Percentiles rank a stretch among this genome's conserved stretches.
Evolutionary conservation across 2,113 vertebrate genomes (phyloP).

Genomic region (Perca fluviatilis): DNA sequence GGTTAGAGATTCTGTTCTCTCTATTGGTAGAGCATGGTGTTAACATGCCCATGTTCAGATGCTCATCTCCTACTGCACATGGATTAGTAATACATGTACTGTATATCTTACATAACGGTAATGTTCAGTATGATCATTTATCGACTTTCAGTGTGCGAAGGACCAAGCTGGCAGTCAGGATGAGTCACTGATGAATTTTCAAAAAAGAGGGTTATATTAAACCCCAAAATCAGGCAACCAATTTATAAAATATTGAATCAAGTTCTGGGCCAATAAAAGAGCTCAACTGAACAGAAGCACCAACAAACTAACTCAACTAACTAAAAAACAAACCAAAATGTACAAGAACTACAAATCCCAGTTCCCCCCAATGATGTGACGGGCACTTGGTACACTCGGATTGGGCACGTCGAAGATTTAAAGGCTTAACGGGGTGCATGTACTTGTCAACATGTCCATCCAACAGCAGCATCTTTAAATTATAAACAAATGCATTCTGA

Average conservation of each 20-base stretch:
- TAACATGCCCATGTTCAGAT: slow-evolving; percentile 8
- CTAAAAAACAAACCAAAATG: background rate
- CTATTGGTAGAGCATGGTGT: background rate
- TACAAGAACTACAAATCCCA: background rate
- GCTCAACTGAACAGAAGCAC: background rate
- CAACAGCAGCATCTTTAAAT: background rate
- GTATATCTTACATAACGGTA: background rate
- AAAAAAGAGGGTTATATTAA: background rate
- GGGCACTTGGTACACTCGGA: background rate
- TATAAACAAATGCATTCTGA: no score
- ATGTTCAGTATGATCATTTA: background rate
- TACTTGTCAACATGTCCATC: background rate
- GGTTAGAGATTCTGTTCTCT: slow-evolving; percentile 10
- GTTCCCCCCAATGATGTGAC: background rate
- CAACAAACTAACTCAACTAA: background rate
- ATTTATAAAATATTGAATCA: background rate
- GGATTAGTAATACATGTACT: background rate
- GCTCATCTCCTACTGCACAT: background rate
- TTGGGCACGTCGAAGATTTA: background rate
- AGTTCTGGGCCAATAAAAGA: background rate
- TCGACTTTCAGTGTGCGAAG: background rate
- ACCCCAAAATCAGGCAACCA: background rate
- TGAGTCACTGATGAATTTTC: background rate
- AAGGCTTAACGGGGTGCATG: background rate
- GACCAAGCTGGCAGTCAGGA: background rate